These are phyloP conservation scores for Acridotheres tristis DNA, from an alignment of 2,797 vertebrate genomes.

Conservation along the genomic window DNA sequence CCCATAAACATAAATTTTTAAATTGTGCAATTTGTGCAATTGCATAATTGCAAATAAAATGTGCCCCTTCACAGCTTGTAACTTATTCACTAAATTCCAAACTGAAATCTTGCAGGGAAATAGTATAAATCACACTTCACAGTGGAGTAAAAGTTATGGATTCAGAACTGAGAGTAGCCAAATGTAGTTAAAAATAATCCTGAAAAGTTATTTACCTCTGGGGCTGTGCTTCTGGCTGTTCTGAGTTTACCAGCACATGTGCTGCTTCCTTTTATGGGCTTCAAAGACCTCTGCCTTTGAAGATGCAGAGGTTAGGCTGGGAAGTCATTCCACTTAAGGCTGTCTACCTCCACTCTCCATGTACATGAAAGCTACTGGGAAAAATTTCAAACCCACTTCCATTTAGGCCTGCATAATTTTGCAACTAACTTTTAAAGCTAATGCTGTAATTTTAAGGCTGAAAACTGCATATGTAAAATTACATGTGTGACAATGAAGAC, in stretches of 20 bases:
- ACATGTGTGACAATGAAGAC: background rate
- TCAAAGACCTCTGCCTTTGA: conserved; percentile 21
- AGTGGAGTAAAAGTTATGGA: background rate
- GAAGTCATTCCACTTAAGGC: conserved; percentile 6
- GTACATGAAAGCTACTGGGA: conserved; percentile 5
- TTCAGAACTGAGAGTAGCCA: background rate
- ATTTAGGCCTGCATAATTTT: conserved; percentile 2
- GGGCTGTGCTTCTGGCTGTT: background rate
- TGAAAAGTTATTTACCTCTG: conserved; percentile 22
- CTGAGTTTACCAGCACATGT: conserved; percentile 2
- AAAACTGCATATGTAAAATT: conserved; percentile 24
- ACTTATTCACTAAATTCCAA: background rate
- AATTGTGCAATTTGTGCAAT: background rate
- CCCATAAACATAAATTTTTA: background rate
- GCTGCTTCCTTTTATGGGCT: conserved; percentile 9
- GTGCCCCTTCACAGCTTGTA: background rate
- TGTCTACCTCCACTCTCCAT: background rate
- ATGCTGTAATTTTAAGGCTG: conserved; percentile 21
- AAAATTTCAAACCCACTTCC: conserved; percentile 30
- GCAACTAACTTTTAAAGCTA: background rate
- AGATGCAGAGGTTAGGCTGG: background rate
- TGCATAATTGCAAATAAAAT: background rate
- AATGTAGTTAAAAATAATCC: conserved; percentile 35
- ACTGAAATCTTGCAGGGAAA: conserved; percentile 16
- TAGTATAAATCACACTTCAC: background rate